phyloP scores from a whole-genome alignment of 2,888 invertebrate genomes.

The Myopa tessellatipennis region DNA sequence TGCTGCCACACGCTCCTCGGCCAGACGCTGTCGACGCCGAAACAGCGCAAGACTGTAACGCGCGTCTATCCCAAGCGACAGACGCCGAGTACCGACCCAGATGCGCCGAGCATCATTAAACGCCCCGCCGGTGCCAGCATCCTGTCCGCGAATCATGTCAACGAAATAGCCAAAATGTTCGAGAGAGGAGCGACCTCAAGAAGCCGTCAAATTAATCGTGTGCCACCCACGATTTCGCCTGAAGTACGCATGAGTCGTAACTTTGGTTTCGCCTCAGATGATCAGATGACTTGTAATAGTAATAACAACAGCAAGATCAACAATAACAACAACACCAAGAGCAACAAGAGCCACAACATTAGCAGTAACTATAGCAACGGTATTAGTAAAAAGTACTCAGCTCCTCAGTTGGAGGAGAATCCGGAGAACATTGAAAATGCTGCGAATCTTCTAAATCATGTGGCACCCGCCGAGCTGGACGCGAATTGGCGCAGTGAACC shows the following conservation, averaged over 20 bases:
- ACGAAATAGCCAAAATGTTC: slow-evolving; percentile 65
- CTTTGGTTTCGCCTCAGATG: neutral
- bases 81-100: slow-evolving; percentile 16
- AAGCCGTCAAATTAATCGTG: slow-evolving; percentile 58
- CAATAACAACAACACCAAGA: neutral
- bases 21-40: slow-evolving; percentile 54
- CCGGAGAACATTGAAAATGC: slow-evolving; percentile 62
- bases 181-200: slow-evolving; percentile 55
- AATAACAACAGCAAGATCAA: slow-evolving; percentile 48
- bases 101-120: slow-evolving; percentile 14
- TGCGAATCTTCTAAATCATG: slow-evolving; percentile 57
- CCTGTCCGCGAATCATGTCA: slow-evolving; percentile 56
- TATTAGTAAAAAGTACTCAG: slow-evolving; percentile 45
- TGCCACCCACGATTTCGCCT: slow-evolving; percentile 56
- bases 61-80: slow-evolving; percentile 59
- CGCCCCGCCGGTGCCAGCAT: neutral
- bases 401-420: slow-evolving; percentile 50
- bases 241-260: slow-evolving; percentile 49
- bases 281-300: neutral
- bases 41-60: slow-evolving; percentile 62
- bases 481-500: slow-evolving; percentile 53
- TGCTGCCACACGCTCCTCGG: slow-evolving; percentile 55
- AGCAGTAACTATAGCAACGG: neutral
- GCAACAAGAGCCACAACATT: neutral
- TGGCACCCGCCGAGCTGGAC: slow-evolving; percentile 7